Percentiles rank a stretch among this genome's conserved stretches.
Conservation (phyloP, 2,113 vertebrate genomes). For the Psittacula cyanocephala region DNA sequence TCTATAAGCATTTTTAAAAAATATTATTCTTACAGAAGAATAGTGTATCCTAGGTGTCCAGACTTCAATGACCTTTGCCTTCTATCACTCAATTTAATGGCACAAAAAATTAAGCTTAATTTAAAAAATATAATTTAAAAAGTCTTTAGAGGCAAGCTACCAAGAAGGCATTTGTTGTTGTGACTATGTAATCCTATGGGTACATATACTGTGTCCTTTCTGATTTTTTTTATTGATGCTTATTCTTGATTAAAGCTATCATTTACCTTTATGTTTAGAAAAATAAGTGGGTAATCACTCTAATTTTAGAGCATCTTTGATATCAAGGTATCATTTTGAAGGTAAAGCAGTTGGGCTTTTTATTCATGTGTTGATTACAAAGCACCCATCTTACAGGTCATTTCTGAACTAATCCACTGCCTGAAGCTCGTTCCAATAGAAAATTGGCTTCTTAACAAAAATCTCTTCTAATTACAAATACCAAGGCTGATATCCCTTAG, state of each 20-base stretch:
- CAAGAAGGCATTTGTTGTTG: not conserved
- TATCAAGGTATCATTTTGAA: not conserved
- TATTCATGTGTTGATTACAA: slow-evolving; percentile 2
- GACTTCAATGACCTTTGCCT: not conserved
- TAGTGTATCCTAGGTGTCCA: not conserved
- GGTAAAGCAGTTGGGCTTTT: not conserved
- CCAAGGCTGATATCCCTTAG: not conserved
- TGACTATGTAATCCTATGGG: not conserved
- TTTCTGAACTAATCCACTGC: not conserved
- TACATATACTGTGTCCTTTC: not conserved
- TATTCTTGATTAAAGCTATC: slow-evolving; percentile 3
- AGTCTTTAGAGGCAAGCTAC: not conserved
- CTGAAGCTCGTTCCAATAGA: not conserved
- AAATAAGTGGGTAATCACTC: slow-evolving; percentile 1
- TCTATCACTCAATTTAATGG: not conserved
- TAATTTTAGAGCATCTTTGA: slow-evolving; percentile 35
- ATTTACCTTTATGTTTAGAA: slow-evolving; percentile 7
- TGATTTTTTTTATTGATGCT: not conserved
- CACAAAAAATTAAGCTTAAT: not conserved
- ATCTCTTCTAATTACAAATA: not conserved
- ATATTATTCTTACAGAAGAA: not conserved
- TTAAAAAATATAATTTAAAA: not conserved
- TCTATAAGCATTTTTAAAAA: not conserved
- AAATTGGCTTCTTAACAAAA: slow-evolving; percentile 3
- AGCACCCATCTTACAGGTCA: not conserved